These are phyloP conservation scores for Psittacula cyanocephala DNA, from an alignment of 2,113 vertebrate genomes.

Conservation along the genomic window DNA sequence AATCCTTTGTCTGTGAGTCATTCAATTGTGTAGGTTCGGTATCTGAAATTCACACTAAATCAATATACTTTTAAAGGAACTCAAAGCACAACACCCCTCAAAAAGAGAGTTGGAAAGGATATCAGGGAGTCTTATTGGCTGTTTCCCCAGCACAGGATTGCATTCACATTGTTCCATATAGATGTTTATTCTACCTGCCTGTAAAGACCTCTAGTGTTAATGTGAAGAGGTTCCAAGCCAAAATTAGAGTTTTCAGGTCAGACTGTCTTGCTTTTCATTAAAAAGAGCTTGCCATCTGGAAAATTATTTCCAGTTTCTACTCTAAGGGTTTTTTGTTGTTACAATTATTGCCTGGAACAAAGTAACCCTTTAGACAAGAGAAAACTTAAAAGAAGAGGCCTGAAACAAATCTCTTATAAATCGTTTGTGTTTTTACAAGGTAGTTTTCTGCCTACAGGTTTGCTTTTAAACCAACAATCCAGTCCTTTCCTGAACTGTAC, in stretches of 20 bases:
- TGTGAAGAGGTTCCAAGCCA: neutral
- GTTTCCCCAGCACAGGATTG: neutral
- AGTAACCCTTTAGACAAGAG: accelerated
- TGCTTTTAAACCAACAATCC: neutral
- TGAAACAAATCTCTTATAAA: neutral
- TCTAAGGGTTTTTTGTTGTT: neutral
- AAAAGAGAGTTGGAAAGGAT: neutral
- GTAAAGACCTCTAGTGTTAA: neutral
- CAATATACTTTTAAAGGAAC: neutral
- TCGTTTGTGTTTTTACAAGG: neutral
- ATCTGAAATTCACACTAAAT: neutral
- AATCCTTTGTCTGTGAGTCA: neutral
- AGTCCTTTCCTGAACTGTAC: neutral
- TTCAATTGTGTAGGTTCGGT: neutral
- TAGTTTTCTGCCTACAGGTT: neutral
- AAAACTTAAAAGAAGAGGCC: neutral
- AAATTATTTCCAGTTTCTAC: neutral
- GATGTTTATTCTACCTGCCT: neutral
- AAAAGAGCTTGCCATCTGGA: neutral
- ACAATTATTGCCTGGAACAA: neutral
- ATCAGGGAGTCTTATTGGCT: neutral
- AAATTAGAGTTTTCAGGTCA: neutral
- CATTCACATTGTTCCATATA: neutral
- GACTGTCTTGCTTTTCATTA: neutral
- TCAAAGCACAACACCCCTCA: neutral